These are phyloP conservation scores for Thrips palmi DNA, from an alignment of 1,140 invertebrate genomes.

Conservation along the genomic window DNA sequence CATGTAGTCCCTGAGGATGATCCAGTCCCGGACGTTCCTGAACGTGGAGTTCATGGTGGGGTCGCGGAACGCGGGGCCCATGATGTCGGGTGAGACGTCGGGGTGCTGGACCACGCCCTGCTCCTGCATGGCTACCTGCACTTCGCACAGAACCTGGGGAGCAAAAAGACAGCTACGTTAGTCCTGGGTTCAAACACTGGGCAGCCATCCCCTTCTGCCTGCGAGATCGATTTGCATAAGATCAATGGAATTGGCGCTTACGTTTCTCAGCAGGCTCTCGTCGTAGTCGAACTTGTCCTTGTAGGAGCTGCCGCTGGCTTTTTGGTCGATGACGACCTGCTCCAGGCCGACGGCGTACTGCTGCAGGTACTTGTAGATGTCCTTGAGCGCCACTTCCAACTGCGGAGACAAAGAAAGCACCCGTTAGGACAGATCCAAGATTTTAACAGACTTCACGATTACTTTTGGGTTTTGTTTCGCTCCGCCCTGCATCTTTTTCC, in stretches of 20 bases:
- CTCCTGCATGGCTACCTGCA: slow-evolving; percentile 33
- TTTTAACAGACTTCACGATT: too few species aligned
- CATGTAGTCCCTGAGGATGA: slow-evolving; percentile 47
- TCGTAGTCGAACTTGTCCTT: slow-evolving; percentile 31
- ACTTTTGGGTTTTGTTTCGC: too few species aligned
- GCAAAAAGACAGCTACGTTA: slow-evolving; percentile 12
- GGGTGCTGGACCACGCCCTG: slow-evolving; percentile 25
- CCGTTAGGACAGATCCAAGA: background rate
- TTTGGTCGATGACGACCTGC: slow-evolving; percentile 41
- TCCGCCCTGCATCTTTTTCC: too few species aligned
- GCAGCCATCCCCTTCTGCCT: background rate
- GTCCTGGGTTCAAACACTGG: background rate
- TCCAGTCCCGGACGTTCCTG: slow-evolving; percentile 36
- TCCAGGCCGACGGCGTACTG: slow-evolving; percentile 44
- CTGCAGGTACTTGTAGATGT: slow-evolving; percentile 40
- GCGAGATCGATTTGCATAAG: too few species aligned
- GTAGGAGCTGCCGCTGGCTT: slow-evolving; percentile 28
- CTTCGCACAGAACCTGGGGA: slow-evolving; percentile 32
- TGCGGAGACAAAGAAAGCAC: slow-evolving; percentile 21
- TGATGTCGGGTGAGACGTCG: slow-evolving; percentile 33
- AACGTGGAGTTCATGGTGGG: slow-evolving; percentile 24
- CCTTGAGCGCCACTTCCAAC: slow-evolving; percentile 30
- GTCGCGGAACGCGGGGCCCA: slow-evolving; percentile 29
- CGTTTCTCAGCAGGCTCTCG: slow-evolving; percentile 32
- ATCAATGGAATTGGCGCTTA: slow-evolving; percentile 25